Base-by-base conservation (phyloP, 2,888 invertebrate species). In the Entomobrya proxima region DNA sequence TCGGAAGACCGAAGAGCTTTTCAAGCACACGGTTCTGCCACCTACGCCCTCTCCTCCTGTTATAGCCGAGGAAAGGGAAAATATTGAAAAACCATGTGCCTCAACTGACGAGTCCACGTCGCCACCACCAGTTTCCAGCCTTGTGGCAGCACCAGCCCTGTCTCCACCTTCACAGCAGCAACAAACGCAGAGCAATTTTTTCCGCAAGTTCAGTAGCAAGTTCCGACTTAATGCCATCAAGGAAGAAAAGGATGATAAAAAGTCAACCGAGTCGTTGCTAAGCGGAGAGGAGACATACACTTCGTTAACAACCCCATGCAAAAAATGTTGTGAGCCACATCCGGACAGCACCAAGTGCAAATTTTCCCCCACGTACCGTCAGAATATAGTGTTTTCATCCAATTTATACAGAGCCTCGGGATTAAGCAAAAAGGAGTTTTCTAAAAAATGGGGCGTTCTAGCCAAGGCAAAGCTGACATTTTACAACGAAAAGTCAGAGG, bases 391-490 rank as follows among this genome's bases (percentile, higher is more conserved):
- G 18, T 88, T 78, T 58, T 88, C 87, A 18, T 89, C 90, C 21
- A 88, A 88, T 55, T 86, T 90, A 79, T 91, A 78, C 44, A 88
- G 82, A 55, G 80, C 88, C 6, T 27, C 86, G 6, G 90, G 90
- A 5, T 37, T 90, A 50, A 86, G 87, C 81, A 94, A 76, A 30
- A 96, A 95, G 88, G 96, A 96, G 91, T 94, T 95, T 91, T 95
- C 95, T 87, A 93, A 93, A n/a, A 93, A 95, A 55, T 95, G 94
- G 92, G 95, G 95, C 91, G 94, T 95, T 52, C 91, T 96, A 30
- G 94, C 95, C 4, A 95, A 95, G 88, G 50, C 52, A 80, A 95
- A 95, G 91, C 92, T 97, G 35, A 93, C 94, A 88, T 95, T 96
- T 91, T 96, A 95, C 90, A 92, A 94, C 5, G 96, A 96, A 91